A percentile compares a stretch with the other conserved stretches of the same genome.
These are phyloP conservation scores for Budorcas taxicolor DNA, from an alignment of 2,113 vertebrate species.

Conservation along the genomic window DNA sequence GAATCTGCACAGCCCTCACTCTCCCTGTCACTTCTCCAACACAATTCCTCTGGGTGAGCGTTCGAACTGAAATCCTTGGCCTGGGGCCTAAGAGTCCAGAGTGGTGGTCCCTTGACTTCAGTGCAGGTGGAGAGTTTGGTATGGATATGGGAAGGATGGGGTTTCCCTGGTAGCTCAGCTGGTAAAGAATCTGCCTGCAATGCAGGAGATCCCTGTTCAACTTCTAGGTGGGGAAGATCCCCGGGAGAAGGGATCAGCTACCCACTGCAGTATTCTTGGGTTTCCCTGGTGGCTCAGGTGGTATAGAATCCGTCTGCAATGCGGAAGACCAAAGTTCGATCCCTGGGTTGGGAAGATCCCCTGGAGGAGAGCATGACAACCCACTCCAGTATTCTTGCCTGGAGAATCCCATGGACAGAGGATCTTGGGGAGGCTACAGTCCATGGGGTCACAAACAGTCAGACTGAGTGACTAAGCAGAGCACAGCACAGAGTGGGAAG, in stretches of 20 bases:
- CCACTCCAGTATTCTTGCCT: background rate
- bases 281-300: background rate
- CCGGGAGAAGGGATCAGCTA: rapidly evolving
- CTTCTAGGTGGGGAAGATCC: background rate
- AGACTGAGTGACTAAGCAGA: background rate
- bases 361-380: background rate
- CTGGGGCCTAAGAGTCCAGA: background rate
- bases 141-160: background rate
- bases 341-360: background rate
- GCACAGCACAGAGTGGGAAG: background rate
- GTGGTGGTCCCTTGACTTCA: background rate
- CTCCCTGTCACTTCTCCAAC: background rate
- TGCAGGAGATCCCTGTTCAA: background rate
- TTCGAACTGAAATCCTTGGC: background rate
- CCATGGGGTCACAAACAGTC: background rate
- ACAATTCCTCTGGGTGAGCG: background rate
- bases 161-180: background rate
- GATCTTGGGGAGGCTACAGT: background rate
- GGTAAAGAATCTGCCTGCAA: background rate
- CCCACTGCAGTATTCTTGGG: background rate
- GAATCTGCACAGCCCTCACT: background rate
- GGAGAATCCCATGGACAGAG: background rate
- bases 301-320: background rate
- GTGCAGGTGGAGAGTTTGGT: background rate
- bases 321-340: background rate